These are phyloP conservation scores for Tringa solitaria DNA, from an alignment of 2,113 vertebrate species.

Conservation along the genomic window DNA sequence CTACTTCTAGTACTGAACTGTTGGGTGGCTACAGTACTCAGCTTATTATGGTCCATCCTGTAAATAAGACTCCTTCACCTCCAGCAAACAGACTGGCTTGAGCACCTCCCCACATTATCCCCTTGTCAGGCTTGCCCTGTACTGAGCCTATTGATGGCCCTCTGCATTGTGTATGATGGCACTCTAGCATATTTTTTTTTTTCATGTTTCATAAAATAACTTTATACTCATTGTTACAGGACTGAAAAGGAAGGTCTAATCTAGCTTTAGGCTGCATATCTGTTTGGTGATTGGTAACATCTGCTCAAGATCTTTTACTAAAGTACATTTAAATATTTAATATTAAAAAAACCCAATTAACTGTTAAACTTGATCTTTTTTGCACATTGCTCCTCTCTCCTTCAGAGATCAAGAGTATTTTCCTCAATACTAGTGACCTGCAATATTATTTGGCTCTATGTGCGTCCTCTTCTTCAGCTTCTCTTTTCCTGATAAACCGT, in stretches of 20 bases:
- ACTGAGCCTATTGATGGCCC: background rate
- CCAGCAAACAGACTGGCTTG: background rate
- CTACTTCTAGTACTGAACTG: background rate
- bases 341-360: background rate
- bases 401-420: background rate
- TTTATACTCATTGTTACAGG: background rate
- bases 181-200: background rate
- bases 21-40: background rate
- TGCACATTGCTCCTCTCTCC: background rate
- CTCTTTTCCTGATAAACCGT: background rate
- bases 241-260: background rate
- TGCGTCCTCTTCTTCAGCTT: rapidly evolving
- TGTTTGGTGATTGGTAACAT: background rate
- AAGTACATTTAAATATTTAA: background rate
- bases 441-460: background rate
- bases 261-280: background rate
- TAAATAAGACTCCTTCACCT: background rate
- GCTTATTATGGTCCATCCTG: background rate
- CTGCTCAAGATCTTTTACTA: background rate
- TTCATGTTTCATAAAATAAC: background rate
- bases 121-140: background rate
- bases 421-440: background rate
- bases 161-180: background rate
- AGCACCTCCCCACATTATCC: background rate
- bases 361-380: background rate